Evolutionary conservation across 2,797 vertebrate genomes (phyloP).

Genomic region (Podargus strigoides): DNA sequence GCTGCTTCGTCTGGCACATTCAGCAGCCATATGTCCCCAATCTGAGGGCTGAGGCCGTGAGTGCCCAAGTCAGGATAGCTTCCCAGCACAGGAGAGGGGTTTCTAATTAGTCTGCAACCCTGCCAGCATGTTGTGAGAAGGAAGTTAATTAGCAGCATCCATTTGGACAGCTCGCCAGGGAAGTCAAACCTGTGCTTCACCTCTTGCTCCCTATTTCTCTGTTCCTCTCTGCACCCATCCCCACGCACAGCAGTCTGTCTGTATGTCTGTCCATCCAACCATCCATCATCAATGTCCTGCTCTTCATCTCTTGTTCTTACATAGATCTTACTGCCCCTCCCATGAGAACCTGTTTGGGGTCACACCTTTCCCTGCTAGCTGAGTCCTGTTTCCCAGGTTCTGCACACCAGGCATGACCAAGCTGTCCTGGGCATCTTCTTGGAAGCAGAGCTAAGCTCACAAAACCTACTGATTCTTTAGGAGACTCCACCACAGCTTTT

Average conservation of each 20-base stretch:
- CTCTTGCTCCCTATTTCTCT: not conserved
- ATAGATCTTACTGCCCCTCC: not conserved
- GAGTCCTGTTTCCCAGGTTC: not conserved
- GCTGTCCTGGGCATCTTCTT: not conserved
- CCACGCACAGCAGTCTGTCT: not conserved
- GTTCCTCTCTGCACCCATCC: not conserved
- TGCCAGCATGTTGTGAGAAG: not conserved
- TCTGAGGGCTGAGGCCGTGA: not conserved
- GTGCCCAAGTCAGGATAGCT: not conserved
- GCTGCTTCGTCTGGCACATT: not conserved
- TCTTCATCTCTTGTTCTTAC: not conserved
- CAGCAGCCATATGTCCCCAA: not conserved
- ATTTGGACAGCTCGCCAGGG: not conserved
- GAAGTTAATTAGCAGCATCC: not conserved
- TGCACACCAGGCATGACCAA: not conserved
- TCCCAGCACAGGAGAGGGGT: not conserved
- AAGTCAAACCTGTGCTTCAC: not conserved
- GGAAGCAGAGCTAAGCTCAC: not conserved
- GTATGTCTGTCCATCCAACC: not conserved
- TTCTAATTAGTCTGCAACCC: not conserved
- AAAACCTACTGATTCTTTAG: not conserved
- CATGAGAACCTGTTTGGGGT: accelerated
- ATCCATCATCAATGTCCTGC: not conserved
- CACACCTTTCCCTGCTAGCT: not conserved
- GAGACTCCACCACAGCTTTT: not conserved